These are phyloP conservation scores for Yasuhikotakia modesta DNA, from an alignment of 2,797 vertebrate genomes.

Conservation along the genomic window DNA sequence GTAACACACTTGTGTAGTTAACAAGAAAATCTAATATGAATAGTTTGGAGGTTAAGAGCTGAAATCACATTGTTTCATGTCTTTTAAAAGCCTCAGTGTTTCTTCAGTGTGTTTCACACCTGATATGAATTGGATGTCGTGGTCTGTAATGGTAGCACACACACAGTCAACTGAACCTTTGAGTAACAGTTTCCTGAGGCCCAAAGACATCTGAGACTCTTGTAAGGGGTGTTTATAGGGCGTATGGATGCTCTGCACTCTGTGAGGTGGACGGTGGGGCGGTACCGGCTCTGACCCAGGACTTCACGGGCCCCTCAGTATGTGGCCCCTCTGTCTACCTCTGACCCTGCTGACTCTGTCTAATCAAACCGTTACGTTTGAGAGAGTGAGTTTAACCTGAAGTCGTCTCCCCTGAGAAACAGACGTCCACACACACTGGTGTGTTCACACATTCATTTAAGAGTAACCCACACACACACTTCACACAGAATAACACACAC, in stretches of 20 bases:
- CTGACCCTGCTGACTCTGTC: slow-evolving; percentile 41
- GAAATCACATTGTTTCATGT: not conserved
- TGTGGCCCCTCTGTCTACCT: slow-evolving; percentile 40
- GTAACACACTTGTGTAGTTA: too few species aligned
- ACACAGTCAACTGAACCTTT: slow-evolving; percentile 36
- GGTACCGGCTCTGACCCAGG: slow-evolving; percentile 16
- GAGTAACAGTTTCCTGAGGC: slow-evolving; percentile 19
- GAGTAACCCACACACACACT: slow-evolving; percentile 35
- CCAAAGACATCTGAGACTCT: slow-evolving; percentile 47
- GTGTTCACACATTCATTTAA: slow-evolving; percentile 36
- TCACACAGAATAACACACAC: slow-evolving; percentile 41
- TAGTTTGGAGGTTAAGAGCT: not conserved
- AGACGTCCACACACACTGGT: slow-evolving; percentile 55
- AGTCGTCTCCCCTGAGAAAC: slow-evolving; percentile 55
- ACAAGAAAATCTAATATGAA: too few species aligned
- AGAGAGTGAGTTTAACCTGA: slow-evolving; percentile 70
- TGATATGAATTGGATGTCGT: slow-evolving; percentile 5
- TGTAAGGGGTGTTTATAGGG: slow-evolving; percentile 55
- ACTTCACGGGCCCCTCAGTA: slow-evolving; percentile 28
- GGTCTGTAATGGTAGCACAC: slow-evolving; percentile 22
- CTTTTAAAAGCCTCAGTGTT: not conserved
- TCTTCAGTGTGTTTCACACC: not conserved
- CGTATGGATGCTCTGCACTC: slow-evolving; percentile 46
- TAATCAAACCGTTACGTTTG: slow-evolving; percentile 66
- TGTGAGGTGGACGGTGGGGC: slow-evolving; percentile 45